Evolutionary conservation across 1,140 invertebrate genomes (phyloP).

Genomic region (Cylas formicarius): DNA sequence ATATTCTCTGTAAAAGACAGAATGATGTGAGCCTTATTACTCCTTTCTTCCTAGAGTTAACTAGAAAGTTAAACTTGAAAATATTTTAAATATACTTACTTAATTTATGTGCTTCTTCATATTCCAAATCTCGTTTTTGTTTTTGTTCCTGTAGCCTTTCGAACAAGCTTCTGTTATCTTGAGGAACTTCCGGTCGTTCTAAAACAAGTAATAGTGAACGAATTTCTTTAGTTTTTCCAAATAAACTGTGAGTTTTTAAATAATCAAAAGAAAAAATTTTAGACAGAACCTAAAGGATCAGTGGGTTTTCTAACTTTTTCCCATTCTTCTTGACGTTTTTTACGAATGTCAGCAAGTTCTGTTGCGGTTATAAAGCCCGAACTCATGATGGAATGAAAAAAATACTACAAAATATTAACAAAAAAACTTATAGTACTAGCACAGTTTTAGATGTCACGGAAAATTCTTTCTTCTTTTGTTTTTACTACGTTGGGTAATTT

Average conservation of each 20-base stretch:
- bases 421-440: no score
- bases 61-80: conserved; percentile 4
- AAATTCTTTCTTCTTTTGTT: no score
- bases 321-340: conserved; percentile 86
- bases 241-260: conserved; percentile 10
- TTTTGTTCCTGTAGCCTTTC: conserved; percentile 88
- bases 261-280: conserved; percentile 7
- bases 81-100: conserved; percentile 54
- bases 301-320: conserved; percentile 82
- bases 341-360: conserved; percentile 72
- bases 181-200: conserved; percentile 80
- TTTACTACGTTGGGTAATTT: no score
- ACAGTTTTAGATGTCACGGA: no score
- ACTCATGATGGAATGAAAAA: conserved; percentile 69
- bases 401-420: no score
- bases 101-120: conserved; percentile 88
- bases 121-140: conserved; percentile 82
- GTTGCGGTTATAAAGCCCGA: conserved; percentile 82
- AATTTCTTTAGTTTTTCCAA: conserved; percentile 10
- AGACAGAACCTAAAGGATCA: conserved; percentile 69
- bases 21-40: conserved; percentile 5
- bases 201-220: conserved; percentile 24
- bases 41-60: conserved; percentile 1
- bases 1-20: conserved; percentile 69
- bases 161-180: conserved; percentile 77